Percentiles rank a stretch among this genome's conserved stretches.
Conservation (phyloP, 2,113 vertebrate species). For the Neolamprologus ventralis region DNA sequence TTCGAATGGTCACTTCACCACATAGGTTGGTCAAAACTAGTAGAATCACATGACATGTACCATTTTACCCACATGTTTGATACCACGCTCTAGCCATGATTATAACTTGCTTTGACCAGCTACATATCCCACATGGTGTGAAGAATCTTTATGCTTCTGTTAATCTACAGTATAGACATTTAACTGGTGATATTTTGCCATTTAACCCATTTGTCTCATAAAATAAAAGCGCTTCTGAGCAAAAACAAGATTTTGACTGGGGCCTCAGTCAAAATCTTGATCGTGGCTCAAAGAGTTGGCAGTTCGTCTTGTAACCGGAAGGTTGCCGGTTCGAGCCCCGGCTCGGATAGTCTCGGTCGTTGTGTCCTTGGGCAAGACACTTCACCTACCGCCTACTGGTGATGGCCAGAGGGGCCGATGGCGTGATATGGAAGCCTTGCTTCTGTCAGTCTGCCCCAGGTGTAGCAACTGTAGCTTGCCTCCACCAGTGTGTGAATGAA, state of each 20-base stretch:
- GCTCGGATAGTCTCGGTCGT: too few relatives aligned
- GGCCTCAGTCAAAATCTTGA: fast-evolving
- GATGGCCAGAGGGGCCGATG: too few relatives aligned
- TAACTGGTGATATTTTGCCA: background rate
- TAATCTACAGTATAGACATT: background rate
- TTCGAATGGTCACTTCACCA: background rate
- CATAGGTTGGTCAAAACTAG: background rate
- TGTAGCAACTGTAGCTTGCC: too few relatives aligned
- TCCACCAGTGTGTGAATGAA: too few relatives aligned
- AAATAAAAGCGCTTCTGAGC: background rate
- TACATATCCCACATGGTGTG: background rate
- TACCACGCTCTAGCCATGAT: background rate
- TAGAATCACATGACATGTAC: background rate
- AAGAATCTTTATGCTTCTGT: background rate
- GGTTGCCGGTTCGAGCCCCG: fast-evolving
- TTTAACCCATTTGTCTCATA: background rate
- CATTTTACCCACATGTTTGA: background rate
- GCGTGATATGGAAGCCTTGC: fast-evolving
- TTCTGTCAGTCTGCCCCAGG: too few relatives aligned
- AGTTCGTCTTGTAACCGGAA: too few relatives aligned
- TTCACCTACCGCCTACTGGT: too few relatives aligned
- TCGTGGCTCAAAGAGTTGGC: too few relatives aligned
- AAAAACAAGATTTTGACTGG: background rate
- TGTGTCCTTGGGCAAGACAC: too few relatives aligned
- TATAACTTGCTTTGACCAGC: background rate